Base-by-base conservation (phyloP, 2,113 vertebrate genomes). In the Lepidothrix coronata region DNA sequence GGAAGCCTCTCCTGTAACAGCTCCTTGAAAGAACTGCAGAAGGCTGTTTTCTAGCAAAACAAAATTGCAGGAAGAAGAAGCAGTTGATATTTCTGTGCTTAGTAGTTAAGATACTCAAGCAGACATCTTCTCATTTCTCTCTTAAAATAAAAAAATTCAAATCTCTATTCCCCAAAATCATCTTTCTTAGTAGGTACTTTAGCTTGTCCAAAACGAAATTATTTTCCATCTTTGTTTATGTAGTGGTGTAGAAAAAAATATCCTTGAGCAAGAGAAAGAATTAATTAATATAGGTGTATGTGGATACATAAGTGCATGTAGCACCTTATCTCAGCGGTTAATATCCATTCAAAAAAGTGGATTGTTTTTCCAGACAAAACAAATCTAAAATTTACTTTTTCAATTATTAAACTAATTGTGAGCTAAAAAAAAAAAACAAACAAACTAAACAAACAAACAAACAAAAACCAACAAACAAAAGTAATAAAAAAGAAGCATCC, bases 401-500 rank as follows among this genome's bases (percentile, higher is more conserved):
- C 14, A 44, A 11, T 51, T 44, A 28, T 37, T 51, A 73, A 66
- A 33, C 14, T 31, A 23, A 58, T 44, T 4, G 15, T 48, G 20
- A 54, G 11, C n/a, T 20, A 30, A 30, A 30, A 30, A 66, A 73
- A 16, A 55, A 24, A 11, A 0, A 4, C 43, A 4, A 35, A 10
- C 8, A 43, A 57, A 35, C 17, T 12, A 43, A 57, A 24, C 2
- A 44, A 27, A 7, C 3, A 52, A 31, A 52, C 30, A 28, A 55
- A 33, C 11, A 12, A 25, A 65, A 8, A 33, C 23, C 12, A 37
- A 24, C 6, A 15, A 39, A 82, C 2, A 7, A 48, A 62, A 75
- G 0, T 14, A 48, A 30, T 13, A n/a, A 65, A 71, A 63, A 52
- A 44, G 2, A 23, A 13, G 0, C 7, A 39, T 5, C 8, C 5